A percentile compares a stretch with the other conserved stretches of the same genome.
Evolutionary conservation across 1,140 invertebrate genomes (phyloP).

Genomic region (Sarcophaga bullata): DNA sequence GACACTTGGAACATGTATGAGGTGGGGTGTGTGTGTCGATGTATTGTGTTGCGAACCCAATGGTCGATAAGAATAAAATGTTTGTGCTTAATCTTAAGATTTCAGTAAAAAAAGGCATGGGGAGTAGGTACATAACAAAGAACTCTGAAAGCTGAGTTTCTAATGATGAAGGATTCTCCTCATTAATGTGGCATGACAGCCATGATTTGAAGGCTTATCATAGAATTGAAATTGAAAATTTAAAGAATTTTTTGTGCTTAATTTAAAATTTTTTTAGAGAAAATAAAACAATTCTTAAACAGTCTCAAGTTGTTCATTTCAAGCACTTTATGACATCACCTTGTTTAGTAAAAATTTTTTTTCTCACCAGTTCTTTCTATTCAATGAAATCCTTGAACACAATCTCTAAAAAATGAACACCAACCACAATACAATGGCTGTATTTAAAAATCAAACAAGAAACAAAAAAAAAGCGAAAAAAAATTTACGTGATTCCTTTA

Average conservation of each 20-base stretch:
- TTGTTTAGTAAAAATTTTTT: neutral
- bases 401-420: neutral
- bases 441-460: neutral
- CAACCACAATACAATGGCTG: neutral
- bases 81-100: neutral
- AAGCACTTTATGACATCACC: slow-evolving; percentile 32
- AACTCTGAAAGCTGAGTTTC: neutral
- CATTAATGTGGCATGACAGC: neutral
- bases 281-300: neutral
- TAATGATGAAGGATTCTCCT: slow-evolving; percentile 13
- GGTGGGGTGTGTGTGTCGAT: neutral
- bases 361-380: neutral
- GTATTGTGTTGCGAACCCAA: neutral
- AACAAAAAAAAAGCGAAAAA: neutral
- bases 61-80: slow-evolving; percentile 16
- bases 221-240: no score
- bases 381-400: neutral
- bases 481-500: slow-evolving; percentile 13
- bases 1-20: neutral
- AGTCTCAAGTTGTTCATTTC: slow-evolving; percentile 23
- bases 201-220: no score
- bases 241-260: no score
- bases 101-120: no score
- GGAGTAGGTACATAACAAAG: no score
- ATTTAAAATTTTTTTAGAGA: no score